phyloP scores from a whole-genome alignment of 2,888 invertebrate species.

The Monopis laevigella region DNA sequence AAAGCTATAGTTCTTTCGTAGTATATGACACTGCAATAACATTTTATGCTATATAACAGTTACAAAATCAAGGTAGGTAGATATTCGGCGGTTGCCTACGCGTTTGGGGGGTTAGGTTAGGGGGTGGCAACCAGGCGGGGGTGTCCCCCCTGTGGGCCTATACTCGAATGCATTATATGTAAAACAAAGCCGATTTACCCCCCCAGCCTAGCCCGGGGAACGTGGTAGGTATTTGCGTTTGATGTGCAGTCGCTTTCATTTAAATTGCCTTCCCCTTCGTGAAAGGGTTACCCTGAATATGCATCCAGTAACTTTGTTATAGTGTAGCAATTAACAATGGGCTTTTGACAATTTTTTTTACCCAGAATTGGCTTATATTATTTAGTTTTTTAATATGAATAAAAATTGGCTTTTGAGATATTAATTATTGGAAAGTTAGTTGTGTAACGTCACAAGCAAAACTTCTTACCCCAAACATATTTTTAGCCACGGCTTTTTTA shows the following conservation, averaged over 20 bases:
- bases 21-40: too few relatives aligned
- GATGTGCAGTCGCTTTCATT: slow-evolving; percentile 38
- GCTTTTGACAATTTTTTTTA: too few relatives aligned
- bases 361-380: too few relatives aligned
- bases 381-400: too few relatives aligned
- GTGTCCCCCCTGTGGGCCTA: slow-evolving; percentile 25
- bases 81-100: slow-evolving; percentile 26
- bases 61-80: slow-evolving; percentile 52
- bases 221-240: slow-evolving; percentile 39
- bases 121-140: slow-evolving; percentile 15
- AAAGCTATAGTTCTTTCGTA: too few relatives aligned
- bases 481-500: too few relatives aligned
- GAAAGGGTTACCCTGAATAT: slow-evolving; percentile 9
- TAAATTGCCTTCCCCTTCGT: slow-evolving; percentile 1
- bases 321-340: too few relatives aligned
- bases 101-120: slow-evolving; percentile 18
- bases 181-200: slow-evolving; percentile 34
- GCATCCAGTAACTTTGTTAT: slow-evolving; percentile 10
- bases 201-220: slow-evolving; percentile 28
- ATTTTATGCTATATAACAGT: not conserved
- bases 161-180: slow-evolving; percentile 59
- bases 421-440: too few relatives aligned
- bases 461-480: too few relatives aligned
- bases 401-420: too few relatives aligned
- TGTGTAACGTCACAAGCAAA: too few relatives aligned